A percentile compares a stretch with the other conserved stretches of the same genome.
phyloP scores from a whole-genome alignment of 2,113 vertebrate species.

The Murina feae region DNA sequence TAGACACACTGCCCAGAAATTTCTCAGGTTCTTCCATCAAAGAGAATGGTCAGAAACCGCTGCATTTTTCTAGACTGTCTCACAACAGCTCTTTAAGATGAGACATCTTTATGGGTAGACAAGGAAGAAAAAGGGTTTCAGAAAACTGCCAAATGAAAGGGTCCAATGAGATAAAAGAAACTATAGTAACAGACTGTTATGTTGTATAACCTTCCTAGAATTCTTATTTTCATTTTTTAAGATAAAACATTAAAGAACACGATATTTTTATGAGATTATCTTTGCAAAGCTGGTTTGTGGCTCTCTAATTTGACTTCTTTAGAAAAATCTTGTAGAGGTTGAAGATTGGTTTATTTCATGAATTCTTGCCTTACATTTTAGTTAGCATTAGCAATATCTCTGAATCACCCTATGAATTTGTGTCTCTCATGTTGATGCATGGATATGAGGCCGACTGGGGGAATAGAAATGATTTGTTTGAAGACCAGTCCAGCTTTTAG shows the following conservation, averaged over 20 bases:
- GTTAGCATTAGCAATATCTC: background rate
- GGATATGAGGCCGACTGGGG: background rate
- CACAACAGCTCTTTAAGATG: background rate
- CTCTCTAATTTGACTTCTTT: conserved; percentile 57
- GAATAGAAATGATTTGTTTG: background rate
- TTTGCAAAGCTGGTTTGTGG: background rate
- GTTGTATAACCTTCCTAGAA: background rate
- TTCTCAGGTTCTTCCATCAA: background rate
- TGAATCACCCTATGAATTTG: background rate
- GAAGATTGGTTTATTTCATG: conserved; percentile 47
- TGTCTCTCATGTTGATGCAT: background rate
- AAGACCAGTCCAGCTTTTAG: conserved; percentile 1
- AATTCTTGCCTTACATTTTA: background rate
- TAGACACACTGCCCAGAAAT: background rate
- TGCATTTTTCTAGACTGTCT: background rate
- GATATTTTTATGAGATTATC: conserved; percentile 18
- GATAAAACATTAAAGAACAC: conserved; percentile 47
- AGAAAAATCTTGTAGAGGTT: conserved; percentile 24
- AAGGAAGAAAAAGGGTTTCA: conserved; percentile 27
- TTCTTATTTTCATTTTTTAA: conserved; percentile 54
- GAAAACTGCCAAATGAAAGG: background rate
- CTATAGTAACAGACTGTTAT: background rate
- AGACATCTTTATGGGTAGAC: background rate
- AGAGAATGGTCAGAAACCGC: conserved; percentile 9
- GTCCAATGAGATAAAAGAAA: background rate